Conservation (phyloP, 2,888 invertebrate genomes). For the Lacanobia wlatinum region DNA sequence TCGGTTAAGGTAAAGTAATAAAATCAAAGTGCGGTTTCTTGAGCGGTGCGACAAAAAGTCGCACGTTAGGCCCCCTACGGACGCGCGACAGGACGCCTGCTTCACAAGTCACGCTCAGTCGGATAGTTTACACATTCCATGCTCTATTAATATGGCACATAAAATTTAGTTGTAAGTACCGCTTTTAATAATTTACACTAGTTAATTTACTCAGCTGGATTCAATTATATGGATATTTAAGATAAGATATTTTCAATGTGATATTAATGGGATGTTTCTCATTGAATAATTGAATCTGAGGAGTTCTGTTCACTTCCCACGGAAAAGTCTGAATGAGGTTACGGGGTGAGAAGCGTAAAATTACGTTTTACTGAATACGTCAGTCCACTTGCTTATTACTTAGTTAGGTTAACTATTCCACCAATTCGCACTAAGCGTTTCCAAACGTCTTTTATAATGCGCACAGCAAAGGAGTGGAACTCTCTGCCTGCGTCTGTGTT, state of each 20-base stretch:
- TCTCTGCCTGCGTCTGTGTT: no score
- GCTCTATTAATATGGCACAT: constrained; percentile 68
- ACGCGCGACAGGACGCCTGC: constrained; percentile 71
- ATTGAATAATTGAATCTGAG: constrained; percentile 12
- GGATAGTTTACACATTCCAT: constrained; percentile 68
- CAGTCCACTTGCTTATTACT: no score
- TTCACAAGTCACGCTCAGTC: constrained; percentile 59
- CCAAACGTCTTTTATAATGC: no score
- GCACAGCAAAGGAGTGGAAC: no score
- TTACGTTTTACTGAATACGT: neutral
- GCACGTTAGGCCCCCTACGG: constrained; percentile 76
- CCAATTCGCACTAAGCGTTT: no score
- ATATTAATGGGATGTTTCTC: constrained; percentile 20
- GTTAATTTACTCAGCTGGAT: constrained; percentile 56
- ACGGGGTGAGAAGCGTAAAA: neutral
- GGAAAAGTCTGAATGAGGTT: neutral
- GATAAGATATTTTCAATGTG: constrained; percentile 38
- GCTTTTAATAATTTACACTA: constrained; percentile 57
- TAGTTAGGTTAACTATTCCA: no score
- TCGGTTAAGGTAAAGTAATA: constrained; percentile 64
- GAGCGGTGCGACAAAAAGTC: constrained; percentile 77
- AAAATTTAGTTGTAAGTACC: constrained; percentile 63
- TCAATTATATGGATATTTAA: constrained; percentile 59
- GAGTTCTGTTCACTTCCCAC: constrained; percentile 17
- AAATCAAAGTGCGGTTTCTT: constrained; percentile 62